Base-by-base conservation (phyloP, 2,888 invertebrate species). In the Rhagonycha lutea region DNA sequence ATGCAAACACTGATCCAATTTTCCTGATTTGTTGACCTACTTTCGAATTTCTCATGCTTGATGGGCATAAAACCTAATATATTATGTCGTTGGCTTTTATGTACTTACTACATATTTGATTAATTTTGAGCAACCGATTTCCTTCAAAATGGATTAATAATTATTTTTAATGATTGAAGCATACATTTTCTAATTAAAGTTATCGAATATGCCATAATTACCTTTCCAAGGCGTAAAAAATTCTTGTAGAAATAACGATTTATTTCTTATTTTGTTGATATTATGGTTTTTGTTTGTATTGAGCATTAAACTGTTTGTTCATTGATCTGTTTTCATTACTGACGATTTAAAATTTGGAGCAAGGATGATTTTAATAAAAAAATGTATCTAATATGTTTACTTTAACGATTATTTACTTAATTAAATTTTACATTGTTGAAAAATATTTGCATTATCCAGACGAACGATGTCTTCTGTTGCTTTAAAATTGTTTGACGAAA, bases 281-380 rank as follows among this genome's bases (percentile, higher is more conserved):
- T 65, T 65, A 26, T 65, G n/a, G 63, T 65, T 65, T 65, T 65
- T 65, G 63, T 65, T 65, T 65, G 63, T 65, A 65, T 65, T 65
- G 63, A 65, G 26, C 63, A 65, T 65, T 65, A 65, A 65, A 26
- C 63, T 26, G 47, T 47, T 47, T 47, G 47, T 26, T 65, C 63
- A 65, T 65, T 65, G 63, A 65, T 65, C 63, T 65, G 18, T 18
- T 26, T 65, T 26, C 26, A 26, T 23, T 65, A 26, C 26, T 65
- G 63, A 26, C 63, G n/a, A 24, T 65, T 65, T 65, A 65, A 65
- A 65, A 65, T 65, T 65, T 65, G 26, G 47, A 47, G 47, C 47
- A 47, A 47, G 47, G 47, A 47, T 47, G 47, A 47, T 47, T 47
- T 47, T 47, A n/a, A 47, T 47, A 7, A 47, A 47, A 47, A 4